Conservation (phyloP, 2,113 vertebrate species). For the Arvicanthis niloticus region DNA sequence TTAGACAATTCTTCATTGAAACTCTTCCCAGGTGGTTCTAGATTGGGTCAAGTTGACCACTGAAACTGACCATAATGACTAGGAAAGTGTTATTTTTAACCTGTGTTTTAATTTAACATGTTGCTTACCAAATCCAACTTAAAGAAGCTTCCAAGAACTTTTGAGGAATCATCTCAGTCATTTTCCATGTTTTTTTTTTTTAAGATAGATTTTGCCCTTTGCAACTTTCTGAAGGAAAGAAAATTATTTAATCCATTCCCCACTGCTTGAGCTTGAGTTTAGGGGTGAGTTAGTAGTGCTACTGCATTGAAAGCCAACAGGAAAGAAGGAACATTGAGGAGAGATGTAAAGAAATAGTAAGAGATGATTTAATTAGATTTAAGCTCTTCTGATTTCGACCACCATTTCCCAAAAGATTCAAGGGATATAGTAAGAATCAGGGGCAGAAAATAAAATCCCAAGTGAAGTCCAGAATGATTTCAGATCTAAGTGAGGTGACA, state of each 20-base stretch:
- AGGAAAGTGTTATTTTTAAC: not conserved
- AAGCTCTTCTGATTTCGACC: not conserved
- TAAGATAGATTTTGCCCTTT: not conserved
- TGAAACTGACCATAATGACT: not conserved
- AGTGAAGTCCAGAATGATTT: not conserved
- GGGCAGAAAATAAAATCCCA: not conserved
- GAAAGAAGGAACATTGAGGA: not conserved
- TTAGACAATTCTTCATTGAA: not conserved
- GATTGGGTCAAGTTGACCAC: not conserved
- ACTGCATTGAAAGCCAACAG: not conserved
- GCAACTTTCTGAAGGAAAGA: conserved; percentile 32
- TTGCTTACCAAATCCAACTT: conserved; percentile 6
- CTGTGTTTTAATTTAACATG: conserved; percentile 22
- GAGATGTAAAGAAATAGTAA: not conserved
- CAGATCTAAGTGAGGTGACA: not conserved
- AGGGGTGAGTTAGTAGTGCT: not conserved
- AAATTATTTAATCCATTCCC: conserved; percentile 62
- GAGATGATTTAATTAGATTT: not conserved
- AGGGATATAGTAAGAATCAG: not conserved
- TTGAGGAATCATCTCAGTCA: conserved; percentile 27
- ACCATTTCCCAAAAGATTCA: not conserved
- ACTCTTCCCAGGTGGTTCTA: not conserved
- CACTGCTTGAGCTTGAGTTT: not conserved
- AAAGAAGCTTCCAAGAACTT: conserved; percentile 20
- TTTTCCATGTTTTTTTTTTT: not conserved